These are phyloP conservation scores for Hybos culiciformis DNA, from an alignment of 2,888 invertebrate genomes.

Conservation along the genomic window DNA sequence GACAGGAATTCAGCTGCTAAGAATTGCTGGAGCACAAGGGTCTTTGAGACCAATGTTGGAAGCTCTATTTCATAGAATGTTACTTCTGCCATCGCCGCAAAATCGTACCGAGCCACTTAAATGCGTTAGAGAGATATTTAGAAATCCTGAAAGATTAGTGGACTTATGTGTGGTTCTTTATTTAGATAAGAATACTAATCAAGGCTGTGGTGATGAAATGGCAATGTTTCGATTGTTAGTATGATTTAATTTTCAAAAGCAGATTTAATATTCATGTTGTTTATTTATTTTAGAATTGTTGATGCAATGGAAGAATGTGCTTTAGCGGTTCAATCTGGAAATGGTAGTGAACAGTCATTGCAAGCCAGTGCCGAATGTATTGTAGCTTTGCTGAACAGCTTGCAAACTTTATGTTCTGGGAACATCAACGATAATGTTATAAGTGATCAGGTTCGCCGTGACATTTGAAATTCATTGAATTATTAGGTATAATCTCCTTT, in stretches of 20 bases:
- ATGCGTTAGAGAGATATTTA: conserved; percentile 61
- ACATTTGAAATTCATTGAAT: neutral
- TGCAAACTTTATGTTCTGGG: conserved; percentile 71
- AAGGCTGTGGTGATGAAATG: conserved; percentile 61
- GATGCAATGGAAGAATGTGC: conserved; percentile 88
- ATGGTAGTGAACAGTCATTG: conserved; percentile 60
- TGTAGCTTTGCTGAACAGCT: conserved; percentile 64
- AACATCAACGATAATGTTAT: conserved; percentile 47
- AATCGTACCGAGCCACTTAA: conserved; percentile 75
- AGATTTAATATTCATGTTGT: neutral
- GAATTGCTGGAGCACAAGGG: conserved; percentile 75
- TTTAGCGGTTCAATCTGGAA: conserved; percentile 47
- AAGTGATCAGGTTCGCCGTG: conserved; percentile 26
- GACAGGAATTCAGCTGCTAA: conserved; percentile 77
- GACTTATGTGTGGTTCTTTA: conserved; percentile 48
- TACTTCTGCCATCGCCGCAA: conserved; percentile 72
- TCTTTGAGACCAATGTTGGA: conserved; percentile 83
- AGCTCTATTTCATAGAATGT: conserved; percentile 84
- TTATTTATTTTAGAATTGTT: conserved; percentile 51
- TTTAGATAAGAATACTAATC: conserved; percentile 51
- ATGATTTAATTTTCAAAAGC: neutral
- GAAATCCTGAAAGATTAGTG: conserved; percentile 60
- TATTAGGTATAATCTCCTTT: neutral
- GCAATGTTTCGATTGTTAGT: conserved; percentile 66
- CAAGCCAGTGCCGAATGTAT: conserved; percentile 71